Percentiles rank a stretch among this genome's conserved stretches.
phyloP scores from a whole-genome alignment of 2,888 invertebrate genomes.

The Amiota communis region DNA sequence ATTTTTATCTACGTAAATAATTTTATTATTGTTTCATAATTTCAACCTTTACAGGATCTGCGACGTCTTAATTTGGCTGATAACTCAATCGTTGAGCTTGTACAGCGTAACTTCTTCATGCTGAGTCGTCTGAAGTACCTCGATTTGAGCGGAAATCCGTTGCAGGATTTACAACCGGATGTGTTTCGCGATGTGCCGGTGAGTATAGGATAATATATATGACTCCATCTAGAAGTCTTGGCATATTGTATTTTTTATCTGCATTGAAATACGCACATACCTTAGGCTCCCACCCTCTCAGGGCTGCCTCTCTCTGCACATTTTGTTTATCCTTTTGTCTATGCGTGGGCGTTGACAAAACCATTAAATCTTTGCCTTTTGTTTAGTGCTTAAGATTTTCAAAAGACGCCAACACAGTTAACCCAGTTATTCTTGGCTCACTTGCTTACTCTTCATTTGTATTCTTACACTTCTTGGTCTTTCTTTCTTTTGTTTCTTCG shows the following conservation, averaged over 20 bases:
- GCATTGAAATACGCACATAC: background rate
- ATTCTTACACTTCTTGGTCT: constrained; percentile 13
- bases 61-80: constrained; percentile 79
- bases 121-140: constrained; percentile 81
- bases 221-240: too few species aligned
- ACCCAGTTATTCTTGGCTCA: background rate
- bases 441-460: too few species aligned
- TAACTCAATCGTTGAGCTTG: constrained; percentile 80
- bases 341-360: constrained; percentile 4
- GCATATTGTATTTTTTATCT: background rate
- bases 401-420: background rate
- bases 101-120: constrained; percentile 83
- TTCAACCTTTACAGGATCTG: constrained; percentile 75
- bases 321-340: background rate
- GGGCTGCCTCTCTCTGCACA: background rate
- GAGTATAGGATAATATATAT: constrained; percentile 57
- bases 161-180: constrained; percentile 84
- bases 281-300: too few species aligned
- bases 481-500: constrained; percentile 26
- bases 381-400: background rate
- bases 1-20: constrained; percentile 41
- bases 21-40: constrained; percentile 26
- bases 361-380: constrained; percentile 7
- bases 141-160: constrained; percentile 83
- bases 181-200: constrained; percentile 83